Conservation (phyloP, 2,113 vertebrate genomes). For the Strix aluco region DNA sequence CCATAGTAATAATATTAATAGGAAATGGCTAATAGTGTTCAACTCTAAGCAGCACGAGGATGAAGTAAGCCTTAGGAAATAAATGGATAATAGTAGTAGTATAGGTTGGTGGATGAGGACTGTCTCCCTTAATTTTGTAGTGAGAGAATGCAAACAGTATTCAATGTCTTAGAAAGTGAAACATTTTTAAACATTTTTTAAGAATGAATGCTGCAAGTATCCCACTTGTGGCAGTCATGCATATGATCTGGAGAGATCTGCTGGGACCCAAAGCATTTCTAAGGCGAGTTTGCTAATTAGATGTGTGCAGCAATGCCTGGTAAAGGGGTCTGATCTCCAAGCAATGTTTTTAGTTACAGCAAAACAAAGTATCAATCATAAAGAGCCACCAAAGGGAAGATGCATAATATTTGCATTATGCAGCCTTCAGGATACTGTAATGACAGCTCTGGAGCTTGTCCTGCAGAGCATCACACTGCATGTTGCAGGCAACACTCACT, state of each 20-base stretch:
- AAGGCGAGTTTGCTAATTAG: neutral
- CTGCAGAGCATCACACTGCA: neutral
- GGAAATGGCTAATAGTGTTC: neutral
- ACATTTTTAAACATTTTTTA: neutral
- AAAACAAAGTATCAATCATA: neutral
- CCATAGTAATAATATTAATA: neutral
- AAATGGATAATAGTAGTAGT: neutral
- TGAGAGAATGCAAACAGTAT: neutral
- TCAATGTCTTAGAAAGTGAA: neutral
- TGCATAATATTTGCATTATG: neutral
- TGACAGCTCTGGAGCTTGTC: neutral
- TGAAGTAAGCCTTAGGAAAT: neutral
- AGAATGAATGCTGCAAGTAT: neutral
- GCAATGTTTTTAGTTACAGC: neutral
- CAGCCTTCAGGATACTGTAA: neutral
- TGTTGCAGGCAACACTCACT: rapidly evolving
- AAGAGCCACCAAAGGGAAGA: neutral
- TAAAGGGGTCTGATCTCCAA: neutral
- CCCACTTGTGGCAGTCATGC: neutral
- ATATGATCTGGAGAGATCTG: neutral
- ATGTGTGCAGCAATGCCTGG: neutral
- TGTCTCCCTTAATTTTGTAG: neutral
- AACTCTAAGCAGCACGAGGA: neutral
- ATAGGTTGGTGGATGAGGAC: neutral
- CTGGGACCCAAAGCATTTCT: neutral